Percentiles rank a stretch among this genome's conserved stretches.
These are phyloP conservation scores for Lepidothrix coronata DNA, from an alignment of 2,113 vertebrate genomes.

Conservation along the genomic window DNA sequence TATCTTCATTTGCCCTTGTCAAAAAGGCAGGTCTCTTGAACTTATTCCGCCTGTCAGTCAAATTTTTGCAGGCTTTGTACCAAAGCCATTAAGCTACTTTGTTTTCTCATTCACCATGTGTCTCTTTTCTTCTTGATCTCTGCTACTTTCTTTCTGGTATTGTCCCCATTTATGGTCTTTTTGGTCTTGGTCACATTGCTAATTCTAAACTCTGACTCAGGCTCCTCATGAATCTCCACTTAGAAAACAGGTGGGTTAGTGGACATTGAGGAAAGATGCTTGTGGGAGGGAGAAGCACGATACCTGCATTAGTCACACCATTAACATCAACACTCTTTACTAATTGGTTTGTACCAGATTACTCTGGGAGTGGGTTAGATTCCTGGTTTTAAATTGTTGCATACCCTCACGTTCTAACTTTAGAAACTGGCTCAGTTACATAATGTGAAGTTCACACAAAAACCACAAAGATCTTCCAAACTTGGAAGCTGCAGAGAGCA, in stretches of 20 bases:
- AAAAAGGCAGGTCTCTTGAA: neutral
- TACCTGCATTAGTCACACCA: neutral
- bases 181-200: neutral
- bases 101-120: neutral
- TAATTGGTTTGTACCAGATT: neutral
- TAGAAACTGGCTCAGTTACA: neutral
- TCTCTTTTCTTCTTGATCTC: neutral
- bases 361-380: neutral
- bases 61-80: neutral
- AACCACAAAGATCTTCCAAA: neutral
- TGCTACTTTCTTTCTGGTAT: neutral
- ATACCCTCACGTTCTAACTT: neutral
- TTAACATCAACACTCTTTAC: neutral
- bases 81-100: neutral
- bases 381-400: neutral
- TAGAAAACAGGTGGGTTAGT: neutral
- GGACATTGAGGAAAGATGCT: neutral
- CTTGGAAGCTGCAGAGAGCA: neutral
- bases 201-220: no score
- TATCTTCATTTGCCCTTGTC: neutral
- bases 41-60: neutral
- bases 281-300: neutral
- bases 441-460: neutral
- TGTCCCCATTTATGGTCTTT: neutral
- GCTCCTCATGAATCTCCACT: no score